Conservation (phyloP, 2,888 invertebrate species). For the Pollenia labialis region DNA sequence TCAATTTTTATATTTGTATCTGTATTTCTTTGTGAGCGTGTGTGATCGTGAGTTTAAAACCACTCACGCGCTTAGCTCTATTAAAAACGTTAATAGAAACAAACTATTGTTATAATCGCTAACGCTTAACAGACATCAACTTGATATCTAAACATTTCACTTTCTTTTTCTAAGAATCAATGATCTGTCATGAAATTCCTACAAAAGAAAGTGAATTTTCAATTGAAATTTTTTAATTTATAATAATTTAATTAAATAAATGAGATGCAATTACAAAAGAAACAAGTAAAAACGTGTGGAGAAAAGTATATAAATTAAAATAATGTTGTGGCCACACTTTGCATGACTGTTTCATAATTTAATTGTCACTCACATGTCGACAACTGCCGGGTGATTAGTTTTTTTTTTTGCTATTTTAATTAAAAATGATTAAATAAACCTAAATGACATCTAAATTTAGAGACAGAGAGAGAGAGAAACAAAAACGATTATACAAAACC, state of each 20-base stretch:
- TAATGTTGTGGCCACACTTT: not conserved
- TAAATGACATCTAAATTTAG: not conserved
- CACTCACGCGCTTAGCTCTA: no score
- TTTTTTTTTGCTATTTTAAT: not conserved
- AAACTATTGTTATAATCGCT: not conserved
- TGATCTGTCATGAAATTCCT: not conserved
- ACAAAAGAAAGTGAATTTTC: conserved; percentile 25
- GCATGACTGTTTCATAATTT: conserved; percentile 32
- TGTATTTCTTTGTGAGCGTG: no score
- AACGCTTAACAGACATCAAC: no score
- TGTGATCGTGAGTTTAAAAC: no score
- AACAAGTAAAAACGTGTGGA: no score
- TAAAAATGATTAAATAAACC: not conserved
- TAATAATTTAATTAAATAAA: no score
- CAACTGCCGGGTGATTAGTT: conserved; percentile 50
- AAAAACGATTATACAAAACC: not conserved
- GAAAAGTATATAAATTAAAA: not conserved
- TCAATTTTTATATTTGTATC: no score
- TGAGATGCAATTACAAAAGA: no score
- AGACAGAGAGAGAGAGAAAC: not conserved
- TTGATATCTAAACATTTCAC: not conserved
- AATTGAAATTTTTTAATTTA: not conserved
- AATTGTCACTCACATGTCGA: conserved; percentile 41
- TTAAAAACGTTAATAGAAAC: no score
- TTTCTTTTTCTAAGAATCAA: conserved; percentile 13